Base-by-base conservation (phyloP, 2,888 invertebrate species). In the Zygaena filipendulae region DNA sequence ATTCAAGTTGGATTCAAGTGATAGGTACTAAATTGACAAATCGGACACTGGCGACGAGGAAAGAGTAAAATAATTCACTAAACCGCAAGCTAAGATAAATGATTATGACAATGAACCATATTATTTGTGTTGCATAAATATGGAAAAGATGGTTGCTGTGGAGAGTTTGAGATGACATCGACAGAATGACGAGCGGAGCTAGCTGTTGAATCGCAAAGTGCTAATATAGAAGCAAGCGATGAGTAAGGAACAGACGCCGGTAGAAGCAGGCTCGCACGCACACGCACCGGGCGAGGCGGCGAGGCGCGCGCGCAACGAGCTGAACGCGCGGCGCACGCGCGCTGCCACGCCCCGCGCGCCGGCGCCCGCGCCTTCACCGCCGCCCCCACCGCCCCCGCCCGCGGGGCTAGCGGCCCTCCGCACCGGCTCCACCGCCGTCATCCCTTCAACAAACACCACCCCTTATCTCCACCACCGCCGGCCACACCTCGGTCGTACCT, bases 281-380 rank as follows among this genome's bases (percentile, higher is more conserved):
- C 26, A 44, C 51, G 48, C 48, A 53, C 49, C 53, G 40, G 45
- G 29, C 14, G 36, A 31, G 33, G 45, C 36, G 27, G 49, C 36
- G 39, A 52, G 43, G 40, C 47, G 42, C 41, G 45, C 46, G 27
- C 45, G 61, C 38, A 74, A 63, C 38, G 68, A 58, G 43, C 67
- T 64, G 42, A 75, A 62, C 39, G 62, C 70, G 45, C 74, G 69
- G 2, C 68, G 69, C 42, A 77, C 48, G 38, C 72, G 69, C 47
- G 58, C 55, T 38, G 55, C 63, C 48, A 74, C 47, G 29, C 61
- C 52, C 32, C 51, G 38, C 47, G 38, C 36, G 36, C 44, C 30
- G 38, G 38, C 40, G 35, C 35, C 35, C 39, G 36, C 42, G 31
- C 23, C 38, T 33, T 40, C 33, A n/a, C 7, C 16, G 4, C 16